Conservation (phyloP, 1,140 invertebrate genomes). For the Alviniconcha marisindica region DNA sequence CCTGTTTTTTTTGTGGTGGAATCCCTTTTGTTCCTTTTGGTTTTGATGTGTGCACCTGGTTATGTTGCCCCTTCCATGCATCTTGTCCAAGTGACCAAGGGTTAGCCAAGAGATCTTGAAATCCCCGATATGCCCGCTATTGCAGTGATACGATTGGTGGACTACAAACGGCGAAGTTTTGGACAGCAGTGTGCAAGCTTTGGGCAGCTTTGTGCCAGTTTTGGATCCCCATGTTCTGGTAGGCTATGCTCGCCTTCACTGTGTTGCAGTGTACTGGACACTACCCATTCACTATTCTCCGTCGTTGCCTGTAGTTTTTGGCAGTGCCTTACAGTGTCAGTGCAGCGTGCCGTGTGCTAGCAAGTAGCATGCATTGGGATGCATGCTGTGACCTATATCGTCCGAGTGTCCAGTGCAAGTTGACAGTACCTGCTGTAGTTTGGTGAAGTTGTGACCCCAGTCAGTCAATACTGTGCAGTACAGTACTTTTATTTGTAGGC, state of each 20-base stretch:
- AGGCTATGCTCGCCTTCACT: neutral
- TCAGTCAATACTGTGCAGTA: too few relatives aligned
- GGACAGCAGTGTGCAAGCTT: conserved; percentile 39
- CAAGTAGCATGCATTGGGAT: conserved; percentile 2
- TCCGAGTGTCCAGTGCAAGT: too few relatives aligned
- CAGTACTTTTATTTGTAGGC: too few relatives aligned
- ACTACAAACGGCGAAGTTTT: conserved; percentile 39
- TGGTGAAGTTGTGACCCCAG: too few relatives aligned
- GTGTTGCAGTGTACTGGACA: neutral
- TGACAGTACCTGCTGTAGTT: too few relatives aligned
- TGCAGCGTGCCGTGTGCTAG: too few relatives aligned
- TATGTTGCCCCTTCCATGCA: neutral
- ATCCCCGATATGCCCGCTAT: conserved; percentile 14
- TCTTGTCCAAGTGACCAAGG: conserved; percentile 9
- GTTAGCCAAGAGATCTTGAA: conserved; percentile 1
- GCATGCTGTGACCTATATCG: neutral
- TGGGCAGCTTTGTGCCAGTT: conserved; percentile 41
- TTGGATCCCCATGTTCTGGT: conserved; percentile 38
- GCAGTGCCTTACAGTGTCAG: too few relatives aligned
- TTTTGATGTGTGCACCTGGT: conserved; percentile 31
- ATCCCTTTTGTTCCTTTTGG: neutral
- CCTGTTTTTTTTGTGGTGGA: too few relatives aligned
- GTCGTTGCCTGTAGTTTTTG: neutral
- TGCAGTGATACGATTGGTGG: conserved; percentile 38
- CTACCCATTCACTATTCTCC: neutral